A percentile compares a stretch with the other conserved stretches of the same genome.
Evolutionary conservation across 2,113 vertebrate species (phyloP).

Genomic region (Cyanistes caeruleus): DNA sequence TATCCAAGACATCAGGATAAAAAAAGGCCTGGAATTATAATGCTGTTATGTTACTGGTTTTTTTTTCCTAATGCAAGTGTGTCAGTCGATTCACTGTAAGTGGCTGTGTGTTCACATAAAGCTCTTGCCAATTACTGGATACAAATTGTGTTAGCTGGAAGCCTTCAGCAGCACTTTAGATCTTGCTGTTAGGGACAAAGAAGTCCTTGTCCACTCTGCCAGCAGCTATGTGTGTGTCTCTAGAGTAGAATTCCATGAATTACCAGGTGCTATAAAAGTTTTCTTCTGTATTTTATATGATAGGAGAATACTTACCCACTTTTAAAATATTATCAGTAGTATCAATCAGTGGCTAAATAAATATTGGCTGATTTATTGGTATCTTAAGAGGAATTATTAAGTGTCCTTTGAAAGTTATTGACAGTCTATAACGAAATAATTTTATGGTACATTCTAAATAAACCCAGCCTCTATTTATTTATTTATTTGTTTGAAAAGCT

Average conservation of each 20-base stretch:
- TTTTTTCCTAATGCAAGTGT: background rate
- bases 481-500: conserved; percentile 76
- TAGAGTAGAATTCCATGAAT: background rate
- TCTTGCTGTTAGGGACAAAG: background rate
- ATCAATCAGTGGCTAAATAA: background rate
- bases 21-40: background rate
- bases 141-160: background rate
- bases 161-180: background rate
- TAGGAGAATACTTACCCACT: background rate
- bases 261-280: background rate
- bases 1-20: background rate
- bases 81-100: background rate
- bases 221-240: background rate
- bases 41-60: background rate
- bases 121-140: background rate
- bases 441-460: background rate
- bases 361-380: background rate
- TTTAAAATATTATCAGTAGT: background rate
- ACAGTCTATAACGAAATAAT: background rate
- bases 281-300: background rate
- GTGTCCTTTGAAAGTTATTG: background rate
- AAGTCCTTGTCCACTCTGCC: background rate
- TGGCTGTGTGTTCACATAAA: fast-evolving
- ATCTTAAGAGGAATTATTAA: background rate
- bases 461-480: background rate